These are phyloP conservation scores for Channallabes apus DNA, from an alignment of 2,797 vertebrate genomes.

Conservation along the genomic window DNA sequence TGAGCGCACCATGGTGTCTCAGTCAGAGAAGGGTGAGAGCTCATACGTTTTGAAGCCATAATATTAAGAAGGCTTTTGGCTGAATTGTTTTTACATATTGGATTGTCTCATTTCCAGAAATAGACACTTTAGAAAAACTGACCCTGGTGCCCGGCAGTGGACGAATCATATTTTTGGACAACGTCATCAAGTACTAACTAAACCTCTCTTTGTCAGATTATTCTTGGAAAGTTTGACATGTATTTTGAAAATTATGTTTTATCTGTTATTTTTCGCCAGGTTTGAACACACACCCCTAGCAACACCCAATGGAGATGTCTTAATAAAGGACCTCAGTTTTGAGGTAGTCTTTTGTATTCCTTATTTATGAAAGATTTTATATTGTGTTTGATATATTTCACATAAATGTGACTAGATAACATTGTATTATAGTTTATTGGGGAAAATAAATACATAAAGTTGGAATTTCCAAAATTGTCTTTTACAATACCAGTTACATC, in stretches of 20 bases:
- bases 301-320: conserved; percentile 94
- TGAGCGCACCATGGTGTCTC: conserved; percentile 91
- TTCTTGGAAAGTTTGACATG: neutral
- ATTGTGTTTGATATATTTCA: neutral
- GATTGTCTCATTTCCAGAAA: conserved; percentile 62
- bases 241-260: neutral
- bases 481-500: neutral
- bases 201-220: neutral
- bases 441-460: neutral
- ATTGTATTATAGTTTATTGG: neutral
- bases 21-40: conserved; percentile 81
- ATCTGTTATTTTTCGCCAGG: conserved; percentile 68
- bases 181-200: conserved; percentile 86
- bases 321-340: conserved; percentile 90
- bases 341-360: conserved; percentile 75
- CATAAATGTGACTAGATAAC: neutral
- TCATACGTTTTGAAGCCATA: neutral
- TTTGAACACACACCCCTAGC: conserved; percentile 92
- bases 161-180: conserved; percentile 84
- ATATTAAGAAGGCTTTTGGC: neutral
- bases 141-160: conserved; percentile 86
- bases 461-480: neutral
- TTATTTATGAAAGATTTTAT: neutral
- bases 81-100: neutral
- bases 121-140: conserved; percentile 66